These are phyloP conservation scores for Macrophya annulata DNA, from an alignment of 2,888 invertebrate species.

Conservation along the genomic window DNA sequence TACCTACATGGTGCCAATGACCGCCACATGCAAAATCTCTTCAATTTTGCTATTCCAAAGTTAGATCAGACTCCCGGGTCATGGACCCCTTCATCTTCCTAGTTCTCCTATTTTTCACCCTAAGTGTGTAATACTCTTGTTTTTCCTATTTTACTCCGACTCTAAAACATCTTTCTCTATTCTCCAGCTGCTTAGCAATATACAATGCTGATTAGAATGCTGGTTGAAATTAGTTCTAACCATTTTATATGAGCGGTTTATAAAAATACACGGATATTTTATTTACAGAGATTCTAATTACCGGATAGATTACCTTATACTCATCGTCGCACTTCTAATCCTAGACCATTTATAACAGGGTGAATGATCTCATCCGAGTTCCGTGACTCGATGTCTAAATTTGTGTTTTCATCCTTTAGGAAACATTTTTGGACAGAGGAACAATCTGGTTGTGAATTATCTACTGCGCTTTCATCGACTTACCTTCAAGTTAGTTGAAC, in stretches of 20 bases:
- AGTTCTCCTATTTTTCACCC: constrained; percentile 35
- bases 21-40: constrained; percentile 38
- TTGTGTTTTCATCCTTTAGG: neutral
- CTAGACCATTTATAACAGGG: constrained; percentile 15
- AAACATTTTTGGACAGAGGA: neutral
- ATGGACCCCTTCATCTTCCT: constrained; percentile 50
- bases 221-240: neutral
- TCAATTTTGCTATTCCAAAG: constrained; percentile 44
- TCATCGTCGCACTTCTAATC: neutral
- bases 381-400: neutral
- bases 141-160: constrained; percentile 19
- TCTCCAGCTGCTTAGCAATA: constrained; percentile 8
- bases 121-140: constrained; percentile 31
- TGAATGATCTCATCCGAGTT: neutral
- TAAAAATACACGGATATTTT: constrained; percentile 19
- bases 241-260: neutral
- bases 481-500: constrained; percentile 90
- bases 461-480: constrained; percentile 61
- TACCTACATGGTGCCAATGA: constrained; percentile 40
- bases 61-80: constrained; percentile 52
- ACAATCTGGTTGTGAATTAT: neutral
- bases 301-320: neutral
- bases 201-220: constrained; percentile 8
- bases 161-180: neutral
- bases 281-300: neutral